Conservation (phyloP, 2,888 invertebrate genomes). For the Euclidia mi region DNA sequence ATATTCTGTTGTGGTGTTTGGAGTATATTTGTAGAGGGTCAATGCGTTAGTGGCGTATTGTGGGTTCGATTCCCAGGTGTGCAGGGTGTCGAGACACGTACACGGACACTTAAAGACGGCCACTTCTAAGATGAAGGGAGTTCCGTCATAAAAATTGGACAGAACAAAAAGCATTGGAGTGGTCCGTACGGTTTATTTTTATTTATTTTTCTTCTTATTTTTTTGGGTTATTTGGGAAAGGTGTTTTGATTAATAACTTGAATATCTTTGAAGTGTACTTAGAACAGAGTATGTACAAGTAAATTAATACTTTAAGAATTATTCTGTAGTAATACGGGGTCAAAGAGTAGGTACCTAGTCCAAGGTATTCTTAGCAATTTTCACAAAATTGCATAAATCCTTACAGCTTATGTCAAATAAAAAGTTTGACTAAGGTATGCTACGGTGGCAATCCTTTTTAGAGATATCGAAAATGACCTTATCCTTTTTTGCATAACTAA, state of each 20-base stretch:
- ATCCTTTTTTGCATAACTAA: no score
- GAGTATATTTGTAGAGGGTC: constrained; percentile 74
- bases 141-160: constrained; percentile 89
- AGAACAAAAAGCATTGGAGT: constrained; percentile 73
- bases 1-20: constrained; percentile 48
- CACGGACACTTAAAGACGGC: constrained; percentile 86
- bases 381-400: no score
- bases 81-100: constrained; percentile 84
- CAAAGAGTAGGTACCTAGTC: no score
- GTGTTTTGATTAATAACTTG: not conserved
- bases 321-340: no score
- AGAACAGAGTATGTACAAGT: no score
- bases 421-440: no score
- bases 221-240: not conserved
- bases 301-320: no score
- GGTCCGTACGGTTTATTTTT: constrained; percentile 40
- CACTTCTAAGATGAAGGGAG: constrained; percentile 88
- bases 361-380: no score
- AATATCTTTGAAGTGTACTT: no score
- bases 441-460: no score
- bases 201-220: constrained; percentile 24
- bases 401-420: no score
- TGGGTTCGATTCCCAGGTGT: constrained; percentile 90
- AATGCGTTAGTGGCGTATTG: constrained; percentile 85
- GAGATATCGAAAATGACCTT: no score